Conservation (phyloP, 2,113 vertebrate genomes). For the Pterocles orientalis region DNA sequence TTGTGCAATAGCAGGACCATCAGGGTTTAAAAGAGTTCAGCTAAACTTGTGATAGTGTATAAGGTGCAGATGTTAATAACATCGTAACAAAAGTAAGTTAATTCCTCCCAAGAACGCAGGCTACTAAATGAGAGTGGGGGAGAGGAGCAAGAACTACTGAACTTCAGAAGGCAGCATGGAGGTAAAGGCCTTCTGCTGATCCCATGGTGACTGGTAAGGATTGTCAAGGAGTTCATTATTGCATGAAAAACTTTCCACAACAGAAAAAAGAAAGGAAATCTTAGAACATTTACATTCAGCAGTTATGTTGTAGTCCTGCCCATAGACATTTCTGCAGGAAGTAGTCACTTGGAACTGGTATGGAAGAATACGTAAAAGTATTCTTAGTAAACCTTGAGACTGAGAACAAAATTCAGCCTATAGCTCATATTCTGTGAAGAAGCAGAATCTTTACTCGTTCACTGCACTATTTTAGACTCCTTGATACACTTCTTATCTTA, state of each 20-base stretch:
- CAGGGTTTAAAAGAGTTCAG: not conserved
- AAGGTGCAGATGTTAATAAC: not conserved
- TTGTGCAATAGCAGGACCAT: not conserved
- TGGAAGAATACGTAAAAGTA: not conserved
- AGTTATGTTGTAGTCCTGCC: not conserved
- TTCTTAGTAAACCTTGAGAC: not conserved
- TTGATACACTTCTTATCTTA: not conserved
- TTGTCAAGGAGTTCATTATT: not conserved
- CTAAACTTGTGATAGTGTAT: not conserved
- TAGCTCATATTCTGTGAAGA: not conserved
- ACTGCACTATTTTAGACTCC: not conserved
- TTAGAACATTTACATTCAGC: not conserved
- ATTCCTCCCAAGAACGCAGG: not conserved
- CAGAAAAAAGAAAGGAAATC: not conserved
- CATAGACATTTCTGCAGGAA: not conserved
- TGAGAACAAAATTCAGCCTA: not conserved
- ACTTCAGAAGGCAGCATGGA: not conserved
- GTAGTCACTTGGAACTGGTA: not conserved
- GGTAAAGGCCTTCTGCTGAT: not conserved
- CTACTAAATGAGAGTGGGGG: not conserved
- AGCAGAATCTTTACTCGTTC: not conserved
- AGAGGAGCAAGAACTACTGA: not conserved
- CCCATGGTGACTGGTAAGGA: not conserved
- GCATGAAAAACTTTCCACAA: not conserved
- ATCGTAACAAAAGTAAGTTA: not conserved